Base-by-base conservation (phyloP, 2,113 vertebrate genomes). In the Indri indri region DNA sequence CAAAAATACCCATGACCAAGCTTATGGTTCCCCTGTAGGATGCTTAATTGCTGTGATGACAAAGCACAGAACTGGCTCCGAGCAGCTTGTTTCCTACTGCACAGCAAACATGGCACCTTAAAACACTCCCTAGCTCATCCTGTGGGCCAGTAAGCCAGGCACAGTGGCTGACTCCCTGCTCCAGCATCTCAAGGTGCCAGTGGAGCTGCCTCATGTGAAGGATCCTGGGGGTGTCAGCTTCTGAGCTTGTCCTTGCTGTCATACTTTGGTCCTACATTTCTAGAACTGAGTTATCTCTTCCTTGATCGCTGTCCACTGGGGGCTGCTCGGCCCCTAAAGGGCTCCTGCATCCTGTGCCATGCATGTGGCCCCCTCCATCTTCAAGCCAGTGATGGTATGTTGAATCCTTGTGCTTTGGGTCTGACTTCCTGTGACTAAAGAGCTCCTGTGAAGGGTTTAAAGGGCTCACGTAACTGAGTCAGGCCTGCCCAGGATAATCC, bases 241-340 rank as follows among this genome's bases (percentile, higher is more conserved):
- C 42, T 6, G 10, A 71, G 14, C 5, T 88, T 18, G 0, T 23
- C 57, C 17, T 27, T 9, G 3, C 2, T 27, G 45, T 7, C 37
- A 4, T 45, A 18, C 12, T 0, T 73, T 6, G 6, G 77, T 30
- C 18, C 65, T 66, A 42, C 40, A 10, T 47, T 47, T 47, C 47
- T 47, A 50, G 13, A 22, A 9, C 1, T 34, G 17, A 0, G 5
- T 8, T 12, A 10, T 16, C 5, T 7, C n/a, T 25, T 73, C 40
- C 6, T 5, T 32, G 30, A 1, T 40, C 2, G 4, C 40, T 6
- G 32, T 70, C 66, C 37, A 18, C 18, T 30, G 12, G 27, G 8
- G 22, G 8, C 11, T 11, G 1, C 42, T 30, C 3, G 0, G 11
- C 23, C n/a, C 47, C 61, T 2, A 5, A 37, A 63, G n/a, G 57